These are phyloP conservation scores for Crossaster papposus DNA, from an alignment of 53 echinoderm and acorn worm species.

Conservation along the genomic window DNA sequence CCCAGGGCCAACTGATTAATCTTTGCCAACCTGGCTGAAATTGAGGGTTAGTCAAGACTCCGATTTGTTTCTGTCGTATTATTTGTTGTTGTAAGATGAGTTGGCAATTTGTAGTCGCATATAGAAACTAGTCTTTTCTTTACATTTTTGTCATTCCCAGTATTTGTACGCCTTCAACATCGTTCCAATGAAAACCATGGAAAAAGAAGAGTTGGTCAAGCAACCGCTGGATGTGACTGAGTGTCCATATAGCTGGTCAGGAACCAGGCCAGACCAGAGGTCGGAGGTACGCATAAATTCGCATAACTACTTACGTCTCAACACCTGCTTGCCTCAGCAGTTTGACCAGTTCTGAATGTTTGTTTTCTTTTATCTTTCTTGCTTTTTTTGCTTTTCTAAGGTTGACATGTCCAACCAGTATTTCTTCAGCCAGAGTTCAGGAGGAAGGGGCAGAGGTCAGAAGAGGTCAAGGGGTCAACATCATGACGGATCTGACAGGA, in stretches of 20 bases:
- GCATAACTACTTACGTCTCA: no score
- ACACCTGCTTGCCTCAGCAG: not conserved
- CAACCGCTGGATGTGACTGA: slow-evolving; percentile 96
- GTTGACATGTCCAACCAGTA: slow-evolving; percentile 89
- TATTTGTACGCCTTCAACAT: slow-evolving; percentile 98
- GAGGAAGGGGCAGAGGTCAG: slow-evolving; percentile 70
- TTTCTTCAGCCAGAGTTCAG: slow-evolving; percentile 76
- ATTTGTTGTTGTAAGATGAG: no score
- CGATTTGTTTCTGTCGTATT: no score
- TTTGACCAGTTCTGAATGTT: not conserved
- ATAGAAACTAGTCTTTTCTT: not conserved
- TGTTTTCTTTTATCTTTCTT: not conserved
- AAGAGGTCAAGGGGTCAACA: slow-evolving; percentile 78
- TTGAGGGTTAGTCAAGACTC: no score
- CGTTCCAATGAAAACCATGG: slow-evolving; percentile 77
- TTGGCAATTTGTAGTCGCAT: no score
- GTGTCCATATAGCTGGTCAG: slow-evolving; percentile 84
- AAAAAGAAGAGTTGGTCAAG: slow-evolving; percentile 75
- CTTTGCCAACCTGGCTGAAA: no score
- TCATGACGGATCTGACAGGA: slow-evolving; percentile 50
- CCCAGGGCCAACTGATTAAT: no score
- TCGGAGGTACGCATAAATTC: no score
- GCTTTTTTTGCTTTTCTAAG: slow-evolving; percentile 43
- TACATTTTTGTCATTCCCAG: slow-evolving; percentile 49
- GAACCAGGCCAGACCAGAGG: slow-evolving; percentile 55